A percentile compares a stretch with the other conserved stretches of the same genome.
phyloP scores from a whole-genome alignment of 2,797 vertebrate genomes.

The Enteromius treurensis region DNA sequence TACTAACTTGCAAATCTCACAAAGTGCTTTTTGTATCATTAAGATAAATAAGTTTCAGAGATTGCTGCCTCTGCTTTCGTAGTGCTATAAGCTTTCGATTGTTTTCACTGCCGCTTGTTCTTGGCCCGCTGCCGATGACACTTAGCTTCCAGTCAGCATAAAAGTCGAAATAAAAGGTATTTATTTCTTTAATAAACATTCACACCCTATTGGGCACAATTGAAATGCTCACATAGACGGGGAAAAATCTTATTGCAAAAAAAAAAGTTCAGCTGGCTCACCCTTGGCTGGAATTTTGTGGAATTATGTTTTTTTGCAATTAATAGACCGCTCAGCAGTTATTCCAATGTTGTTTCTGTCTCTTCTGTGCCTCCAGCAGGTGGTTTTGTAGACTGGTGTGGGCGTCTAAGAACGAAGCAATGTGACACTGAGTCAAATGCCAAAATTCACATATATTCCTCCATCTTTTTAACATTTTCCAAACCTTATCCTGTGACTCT shows the following conservation, averaged over 20 bases:
- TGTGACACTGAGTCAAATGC: constrained; percentile 51
- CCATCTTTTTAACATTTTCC: background rate
- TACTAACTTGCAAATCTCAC: background rate
- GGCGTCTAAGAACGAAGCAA: constrained; percentile 34
- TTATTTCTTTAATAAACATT: constrained; percentile 6
- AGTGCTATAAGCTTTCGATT: background rate
- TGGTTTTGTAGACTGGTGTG: constrained; percentile 26
- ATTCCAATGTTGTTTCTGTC: background rate
- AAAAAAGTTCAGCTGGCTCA: background rate
- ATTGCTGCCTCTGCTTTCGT: background rate
- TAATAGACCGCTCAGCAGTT: constrained; percentile 5
- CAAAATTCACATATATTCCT: constrained; percentile 1
- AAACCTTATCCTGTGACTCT: background rate
- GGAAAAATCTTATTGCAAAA: background rate
- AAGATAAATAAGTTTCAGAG: background rate
- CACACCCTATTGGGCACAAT: background rate
- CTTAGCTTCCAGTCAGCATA: background rate
- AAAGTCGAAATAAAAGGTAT: background rate
- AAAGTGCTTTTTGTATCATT: constrained; percentile 3
- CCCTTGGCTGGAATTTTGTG: background rate
- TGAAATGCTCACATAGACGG: background rate
- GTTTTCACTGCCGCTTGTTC: background rate
- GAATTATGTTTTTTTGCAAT: constrained; percentile 7
- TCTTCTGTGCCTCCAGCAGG: constrained; percentile 3
- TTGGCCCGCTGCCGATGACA: background rate